Evolutionary conservation across 2,113 vertebrate genomes (phyloP).

Genomic region (Catagonus wagneri): DNA sequence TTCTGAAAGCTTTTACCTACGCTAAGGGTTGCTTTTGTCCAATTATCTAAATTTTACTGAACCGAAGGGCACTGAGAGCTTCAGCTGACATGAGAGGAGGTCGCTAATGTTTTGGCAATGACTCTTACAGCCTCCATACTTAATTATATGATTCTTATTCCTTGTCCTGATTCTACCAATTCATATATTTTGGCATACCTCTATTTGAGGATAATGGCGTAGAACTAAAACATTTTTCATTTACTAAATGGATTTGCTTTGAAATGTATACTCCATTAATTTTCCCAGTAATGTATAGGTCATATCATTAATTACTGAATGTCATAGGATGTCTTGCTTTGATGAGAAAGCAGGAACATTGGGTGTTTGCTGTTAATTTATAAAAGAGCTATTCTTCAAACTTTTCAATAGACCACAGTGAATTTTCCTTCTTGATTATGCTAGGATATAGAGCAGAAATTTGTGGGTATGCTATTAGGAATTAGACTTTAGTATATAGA

Average conservation of each 20-base stretch:
- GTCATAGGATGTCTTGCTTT: constrained; percentile 22
- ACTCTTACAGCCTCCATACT: background rate
- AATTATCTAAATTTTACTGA: background rate
- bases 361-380: background rate
- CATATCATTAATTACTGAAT: constrained; percentile 63
- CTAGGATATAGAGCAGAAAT: background rate
- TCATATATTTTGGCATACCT: background rate
- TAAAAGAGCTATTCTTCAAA: background rate
- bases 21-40: background rate
- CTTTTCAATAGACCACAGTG: background rate
- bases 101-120: background rate
- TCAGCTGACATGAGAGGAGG: background rate
- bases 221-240: constrained; percentile 73
- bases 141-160: background rate
- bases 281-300: constrained; percentile 62
- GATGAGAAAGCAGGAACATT: background rate
- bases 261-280: constrained; percentile 69
- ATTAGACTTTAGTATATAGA: constrained; percentile 30
- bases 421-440: constrained; percentile 20
- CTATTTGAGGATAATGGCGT: constrained; percentile 60
- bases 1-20: background rate
- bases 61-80: background rate
- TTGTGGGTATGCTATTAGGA: background rate
- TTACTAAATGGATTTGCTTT: constrained; percentile 62
- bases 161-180: background rate